Base-by-base conservation (phyloP, 2,797 vertebrate genomes). In the Pipistrellus kuhlii region DNA sequence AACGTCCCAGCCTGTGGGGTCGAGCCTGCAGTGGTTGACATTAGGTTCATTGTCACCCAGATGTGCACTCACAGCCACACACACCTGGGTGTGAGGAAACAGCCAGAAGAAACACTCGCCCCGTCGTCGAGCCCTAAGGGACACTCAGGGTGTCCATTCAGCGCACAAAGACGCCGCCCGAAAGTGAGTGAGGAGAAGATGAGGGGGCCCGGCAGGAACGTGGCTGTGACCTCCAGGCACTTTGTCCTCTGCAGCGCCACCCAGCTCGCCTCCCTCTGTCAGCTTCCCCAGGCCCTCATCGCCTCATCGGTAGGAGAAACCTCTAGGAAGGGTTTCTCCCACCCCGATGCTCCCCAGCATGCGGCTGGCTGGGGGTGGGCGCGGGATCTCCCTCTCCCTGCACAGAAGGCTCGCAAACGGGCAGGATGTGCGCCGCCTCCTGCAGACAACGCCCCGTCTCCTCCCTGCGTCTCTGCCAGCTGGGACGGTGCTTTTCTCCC, bases 1-100 rank as follows among this genome's bases (percentile, higher is more conserved):
- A n/a, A 12, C 66, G 78, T 97, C 95, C 95, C 97, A 97, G 96
- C 95, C 94, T 91, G 94, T 95, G 57, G 94, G 97, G 95, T 25
- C 46, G 41, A 77, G 6, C 32, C 72, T 66, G 51, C 55, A 21
- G 21, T 57, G 66, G n/a, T 30, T 35, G 80, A 7, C 14, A 5
- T 46, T 25, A 15, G 80, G 32, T 68, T 92, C 86, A 6, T 69
- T 72, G 71, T 71, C 69, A 64, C 76, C 72, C 81, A 85, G 73
- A 53, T 71, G 80, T n/a, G 6, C 10, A 0, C 82, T 76, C 91
- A 13, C 8, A 80, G 76, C 77, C 89, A 85, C 51, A 76, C 81
- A 87, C 51, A 71, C 51, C 20, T 38, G 68, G 94, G 27, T 44
- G 8, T 51, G 59, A 89, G 85, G 51, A 81, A 78, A 69, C 86